Evolutionary conservation across 2,113 vertebrate species (phyloP), one percentile per base, ranked within the genome.

Genomic region (Otocyon megalotis): DNA sequence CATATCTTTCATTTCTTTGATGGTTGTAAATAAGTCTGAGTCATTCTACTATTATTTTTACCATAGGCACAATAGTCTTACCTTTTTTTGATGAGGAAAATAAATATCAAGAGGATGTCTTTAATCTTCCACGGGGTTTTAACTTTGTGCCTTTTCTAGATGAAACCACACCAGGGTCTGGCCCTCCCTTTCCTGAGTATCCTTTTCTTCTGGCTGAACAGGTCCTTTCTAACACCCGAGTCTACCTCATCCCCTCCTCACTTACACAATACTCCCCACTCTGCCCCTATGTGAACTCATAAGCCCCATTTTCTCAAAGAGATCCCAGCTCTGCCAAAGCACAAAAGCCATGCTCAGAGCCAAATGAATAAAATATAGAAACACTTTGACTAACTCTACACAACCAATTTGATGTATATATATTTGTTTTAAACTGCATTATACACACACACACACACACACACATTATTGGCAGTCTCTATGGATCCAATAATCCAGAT

Each of bases 1-100:
- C 92, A 89, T 96, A 97, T 98, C 97, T 97, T 97, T 97, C 88
- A 60, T 96, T 98, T 98, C 98, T 98, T 98, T 98, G 97, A 98
- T 97, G 97, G 96, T 17, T 92, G 93, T 80, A 96, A 85, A 60
- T 94, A 96, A 96, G 83, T 48, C 85, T 96, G 94, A 79, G 96
- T 98, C 97, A 98, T 88, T 96, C 97, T 67, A 60, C 93, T 88
- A 97, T 88, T 97, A 96, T 96, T 98, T 97, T 97, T 96, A 96
- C 94, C 94, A 92, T 53, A 96, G 90, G 77, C 80, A 97, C 90
- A 96, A 91, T 96, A 93, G 82, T 28, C 74, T 60, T 79, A 71
- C 50, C 35, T 37, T 80, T 89, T 91, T 94, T 48, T 17, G 35
- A 43, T 37, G 79, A 94, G 74, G 76, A 94, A 97, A 97, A 91